Evolutionary conservation across 2,888 invertebrate genomes (phyloP).

Genomic region (Protonemura montana): DNA sequence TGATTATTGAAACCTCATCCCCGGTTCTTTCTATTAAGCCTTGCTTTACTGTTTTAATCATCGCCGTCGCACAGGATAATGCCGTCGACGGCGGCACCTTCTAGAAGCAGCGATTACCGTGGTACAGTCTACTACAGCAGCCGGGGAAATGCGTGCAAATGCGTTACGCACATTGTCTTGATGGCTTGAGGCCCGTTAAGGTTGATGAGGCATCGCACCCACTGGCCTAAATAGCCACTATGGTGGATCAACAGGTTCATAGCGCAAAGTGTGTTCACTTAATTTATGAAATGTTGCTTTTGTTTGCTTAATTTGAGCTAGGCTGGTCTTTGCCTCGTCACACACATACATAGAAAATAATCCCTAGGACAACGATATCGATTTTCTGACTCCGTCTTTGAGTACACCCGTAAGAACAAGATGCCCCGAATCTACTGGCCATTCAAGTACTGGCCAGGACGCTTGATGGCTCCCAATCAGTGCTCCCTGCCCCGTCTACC

Average conservation of each 20-base stretch:
- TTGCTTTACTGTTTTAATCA: constrained; percentile 39
- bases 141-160: neutral
- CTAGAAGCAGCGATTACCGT: neutral
- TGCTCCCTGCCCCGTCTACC: too few species aligned
- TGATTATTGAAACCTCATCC: constrained; percentile 36
- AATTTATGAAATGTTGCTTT: neutral
- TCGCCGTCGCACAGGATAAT: neutral
- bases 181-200: neutral
- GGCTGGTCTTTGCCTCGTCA: too few species aligned
- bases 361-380: too few species aligned
- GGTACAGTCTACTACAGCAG: neutral
- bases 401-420: too few species aligned
- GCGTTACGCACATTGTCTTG: neutral
- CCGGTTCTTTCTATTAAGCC: constrained; percentile 37
- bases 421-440: too few species aligned
- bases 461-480: too few species aligned
- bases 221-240: neutral
- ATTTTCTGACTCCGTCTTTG: too few species aligned
- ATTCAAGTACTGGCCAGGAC: too few species aligned
- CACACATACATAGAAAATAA: too few species aligned
- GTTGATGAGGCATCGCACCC: too few species aligned
- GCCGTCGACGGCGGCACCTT: neutral
- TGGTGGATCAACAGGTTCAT: neutral
- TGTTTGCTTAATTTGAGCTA: too few species aligned
- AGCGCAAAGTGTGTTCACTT: neutral